Evolutionary conservation across 2,113 vertebrate genomes (phyloP).

Genomic region (Hippoglossus stenolepis): DNA sequence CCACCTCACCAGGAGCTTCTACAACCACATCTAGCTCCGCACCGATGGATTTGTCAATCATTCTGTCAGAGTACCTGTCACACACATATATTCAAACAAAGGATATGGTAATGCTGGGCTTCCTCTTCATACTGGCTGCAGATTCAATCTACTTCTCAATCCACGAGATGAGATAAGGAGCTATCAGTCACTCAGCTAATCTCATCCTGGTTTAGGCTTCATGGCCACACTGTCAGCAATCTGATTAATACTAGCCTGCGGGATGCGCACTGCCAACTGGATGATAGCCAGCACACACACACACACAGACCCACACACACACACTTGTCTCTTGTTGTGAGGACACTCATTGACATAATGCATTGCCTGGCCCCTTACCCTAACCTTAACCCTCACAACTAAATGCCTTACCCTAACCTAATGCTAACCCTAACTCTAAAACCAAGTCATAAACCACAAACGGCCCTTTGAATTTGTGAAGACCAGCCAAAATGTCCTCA

Average conservation of each 20-base stretch:
- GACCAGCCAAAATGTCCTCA: no score
- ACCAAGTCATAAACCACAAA: not conserved
- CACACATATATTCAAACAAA: conserved; percentile 11
- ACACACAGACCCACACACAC: not conserved
- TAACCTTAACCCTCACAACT: no score
- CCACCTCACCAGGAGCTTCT: conserved; percentile 16
- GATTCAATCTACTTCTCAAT: conserved; percentile 44
- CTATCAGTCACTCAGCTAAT: conserved; percentile 64
- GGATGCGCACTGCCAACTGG: conserved; percentile 57
- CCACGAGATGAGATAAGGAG: conserved; percentile 53
- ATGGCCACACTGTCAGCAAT: conserved; percentile 64
- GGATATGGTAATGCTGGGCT: conserved; percentile 5
- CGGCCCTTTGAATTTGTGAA: no score
- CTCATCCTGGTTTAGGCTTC: conserved; percentile 59
- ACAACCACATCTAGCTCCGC: conserved; percentile 12
- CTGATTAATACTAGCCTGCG: conserved; percentile 71
- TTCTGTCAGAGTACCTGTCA: conserved; percentile 20
- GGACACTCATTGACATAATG: no score
- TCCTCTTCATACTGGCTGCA: not conserved
- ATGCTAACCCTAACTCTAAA: no score
- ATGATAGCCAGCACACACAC: conserved; percentile 32
- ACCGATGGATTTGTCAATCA: conserved; percentile 27
- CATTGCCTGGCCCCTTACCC: no score
- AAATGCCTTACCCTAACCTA: no score
- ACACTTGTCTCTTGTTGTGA: not conserved